Percentiles rank a stretch among this genome's conserved stretches.
These are phyloP conservation scores for Pteronotus mesoamericanus DNA, from an alignment of 2,797 vertebrate genomes.

Conservation along the genomic window DNA sequence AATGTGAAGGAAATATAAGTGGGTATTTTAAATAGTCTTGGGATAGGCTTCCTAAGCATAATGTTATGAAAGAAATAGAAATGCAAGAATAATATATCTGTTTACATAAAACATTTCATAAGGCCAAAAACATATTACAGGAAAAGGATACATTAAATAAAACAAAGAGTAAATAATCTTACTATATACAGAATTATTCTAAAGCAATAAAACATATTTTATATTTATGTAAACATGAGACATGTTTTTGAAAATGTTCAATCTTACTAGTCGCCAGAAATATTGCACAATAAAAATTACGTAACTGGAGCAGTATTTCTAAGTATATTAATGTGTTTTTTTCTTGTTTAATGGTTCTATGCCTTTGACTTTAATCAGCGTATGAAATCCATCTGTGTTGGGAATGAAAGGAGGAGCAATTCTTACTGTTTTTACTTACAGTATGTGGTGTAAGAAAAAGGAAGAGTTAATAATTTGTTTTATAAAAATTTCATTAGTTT, in stretches of 20 bases:
- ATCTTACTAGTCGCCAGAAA: not conserved
- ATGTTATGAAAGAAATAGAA: constrained; percentile 30
- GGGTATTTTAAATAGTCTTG: not conserved
- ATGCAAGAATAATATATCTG: not conserved
- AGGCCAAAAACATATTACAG: not conserved
- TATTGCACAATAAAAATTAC: not conserved
- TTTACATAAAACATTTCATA: not conserved
- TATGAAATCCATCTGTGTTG: not conserved
- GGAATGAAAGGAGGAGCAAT: not conserved
- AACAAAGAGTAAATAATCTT: not conserved
- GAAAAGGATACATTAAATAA: not conserved
- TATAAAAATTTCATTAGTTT: not conserved
- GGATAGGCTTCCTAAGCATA: constrained; percentile 12
- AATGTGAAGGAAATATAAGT: not conserved
- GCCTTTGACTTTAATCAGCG: not conserved
- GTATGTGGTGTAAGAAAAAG: not conserved
- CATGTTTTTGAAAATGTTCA: not conserved
- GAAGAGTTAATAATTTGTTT: constrained; percentile 28
- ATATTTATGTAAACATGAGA: not conserved
- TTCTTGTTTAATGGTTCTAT: not conserved
- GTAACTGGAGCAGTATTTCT: not conserved
- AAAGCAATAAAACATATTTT: not conserved
- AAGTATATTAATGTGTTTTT: not conserved
- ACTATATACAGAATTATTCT: not conserved
- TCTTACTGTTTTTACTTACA: not conserved